Evolutionary conservation across 1,140 invertebrate genomes (phyloP), one percentile per base, ranked within the genome.

Genomic region (Drosophila cardini): DNA sequence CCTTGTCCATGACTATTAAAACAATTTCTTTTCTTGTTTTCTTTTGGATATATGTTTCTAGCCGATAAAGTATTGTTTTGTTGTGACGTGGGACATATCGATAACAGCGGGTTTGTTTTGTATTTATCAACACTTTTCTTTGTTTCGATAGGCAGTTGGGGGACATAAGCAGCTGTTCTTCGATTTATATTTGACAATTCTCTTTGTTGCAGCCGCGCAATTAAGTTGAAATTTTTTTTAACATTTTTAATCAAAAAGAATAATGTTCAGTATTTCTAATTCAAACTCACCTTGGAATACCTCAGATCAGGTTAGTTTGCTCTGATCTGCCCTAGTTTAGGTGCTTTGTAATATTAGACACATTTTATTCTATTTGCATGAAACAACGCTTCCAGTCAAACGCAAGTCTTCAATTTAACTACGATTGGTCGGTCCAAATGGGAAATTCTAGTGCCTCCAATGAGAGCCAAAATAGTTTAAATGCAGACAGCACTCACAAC

Each of bases 1-100:
- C 78, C 38, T 78, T 83, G 46, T 92, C 77, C 90, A 91, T 92
- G 26, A 26, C 36, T 13, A 58, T 38, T 45, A 16, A 30, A 67
- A 55, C 42, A 46, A 42, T 26, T 26, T 56, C 13, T 9, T 9
- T 40, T 60, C 15, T 78, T 38, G 36, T 69, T 62, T 16, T 42
- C 26, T 36, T 26, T 16, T 71, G 48, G 40, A 21, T 13, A 21
- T 21, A 26, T 26, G 21, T 26, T 3, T 5, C 21, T 26, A 9
- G 36, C 15, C 43, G 38, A 65, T 30, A 13, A 0, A 38, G n/a
- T 72, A n/a, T 72, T 72, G 61, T 72, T 58, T 67, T 72, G 70
- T 60, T 53, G 46, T 72, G 70, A 72, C 70, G 70, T 72, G 63
- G 56, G 53, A 38, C 4, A 18, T 43, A 72, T 58, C 70, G 70